Evolutionary conservation across 2,888 invertebrate species (phyloP).

Genomic region (Sepioteuthis lessoniana): DNA sequence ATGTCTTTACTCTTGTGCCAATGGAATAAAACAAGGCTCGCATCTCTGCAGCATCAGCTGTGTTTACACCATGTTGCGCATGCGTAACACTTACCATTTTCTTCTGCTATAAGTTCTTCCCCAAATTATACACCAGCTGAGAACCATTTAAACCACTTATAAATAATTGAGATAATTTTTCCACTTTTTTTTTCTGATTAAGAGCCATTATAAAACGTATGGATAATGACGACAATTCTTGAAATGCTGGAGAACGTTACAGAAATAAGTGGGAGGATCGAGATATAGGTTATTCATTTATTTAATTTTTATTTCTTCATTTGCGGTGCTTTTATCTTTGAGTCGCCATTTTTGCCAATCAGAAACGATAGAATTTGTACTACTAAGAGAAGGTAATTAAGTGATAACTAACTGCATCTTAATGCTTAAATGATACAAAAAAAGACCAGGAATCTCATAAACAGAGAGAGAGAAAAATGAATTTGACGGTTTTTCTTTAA

Average conservation of each 20-base stretch:
- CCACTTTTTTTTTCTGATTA: neutral
- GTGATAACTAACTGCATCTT: neutral
- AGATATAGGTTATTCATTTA: neutral
- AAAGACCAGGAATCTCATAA: neutral
- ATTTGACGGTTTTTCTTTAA: neutral
- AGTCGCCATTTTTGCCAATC: neutral
- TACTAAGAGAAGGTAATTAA: neutral
- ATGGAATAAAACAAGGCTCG: too few relatives aligned
- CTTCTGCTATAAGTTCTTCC: neutral
- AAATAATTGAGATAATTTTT: neutral
- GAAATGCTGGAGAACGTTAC: neutral
- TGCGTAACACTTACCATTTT: too few relatives aligned
- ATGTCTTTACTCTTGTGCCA: too few relatives aligned
- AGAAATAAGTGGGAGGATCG: neutral
- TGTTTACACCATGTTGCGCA: too few relatives aligned
- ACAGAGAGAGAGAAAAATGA: neutral
- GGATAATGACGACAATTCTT: neutral
- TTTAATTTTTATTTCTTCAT: neutral
- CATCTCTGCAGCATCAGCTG: too few relatives aligned
- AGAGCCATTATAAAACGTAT: neutral
- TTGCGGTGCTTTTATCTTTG: neutral
- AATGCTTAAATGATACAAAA: neutral
- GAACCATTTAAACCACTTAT: neutral
- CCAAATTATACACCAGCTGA: neutral
- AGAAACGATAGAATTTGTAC: neutral